Base-by-base conservation (phyloP, 2,888 invertebrate species). In the Drosophila eohydei region DNA sequence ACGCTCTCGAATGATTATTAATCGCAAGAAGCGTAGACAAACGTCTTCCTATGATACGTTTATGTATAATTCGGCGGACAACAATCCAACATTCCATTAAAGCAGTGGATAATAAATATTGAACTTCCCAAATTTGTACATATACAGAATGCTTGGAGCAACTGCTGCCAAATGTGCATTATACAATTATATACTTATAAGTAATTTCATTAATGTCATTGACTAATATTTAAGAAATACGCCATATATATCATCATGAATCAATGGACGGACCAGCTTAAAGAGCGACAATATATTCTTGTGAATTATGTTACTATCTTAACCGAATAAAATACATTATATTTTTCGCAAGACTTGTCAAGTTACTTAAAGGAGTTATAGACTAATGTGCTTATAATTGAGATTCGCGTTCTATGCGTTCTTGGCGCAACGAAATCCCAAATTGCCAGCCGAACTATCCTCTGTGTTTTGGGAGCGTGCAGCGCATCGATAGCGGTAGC, bases 391-490 rank as follows among this genome's bases (percentile, higher is more conserved):
- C 0, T 30, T 30, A 9, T 8, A 48, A 5, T 32, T 16, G 50
- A 50, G 0, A 51, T 21, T 51, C 51, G 0, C 6, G 0, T 26
- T 80, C 63, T 69, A 89, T 12, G 88, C 70, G 68, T 88, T 74
- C 66, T 93, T 94, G 30, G 97, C 98, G 94, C 99, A 99, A 54
- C 99, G 94, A 91, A 99, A 98, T 12, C 99, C 98, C 65, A 99
- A 94, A 94, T 99, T 99, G 11, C 96, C 96, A 0, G 98, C 97
- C 0, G 98, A 96, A 80, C 97, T 98, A 88, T 99, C 98, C 64
- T 96, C 96, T 0, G 98, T 98, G 91, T 98, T 99, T 93, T 97
- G 97, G 68, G 98, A 97, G 55, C 99, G 94, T 0, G 99, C 98
- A 0, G 96, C 98, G 93, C 99, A 99, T 73, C 99, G 94, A 90